Evolutionary conservation across 53 echinoderm and acorn worm species (phyloP).

Genomic region (Apostichopus leukothele): DNA sequence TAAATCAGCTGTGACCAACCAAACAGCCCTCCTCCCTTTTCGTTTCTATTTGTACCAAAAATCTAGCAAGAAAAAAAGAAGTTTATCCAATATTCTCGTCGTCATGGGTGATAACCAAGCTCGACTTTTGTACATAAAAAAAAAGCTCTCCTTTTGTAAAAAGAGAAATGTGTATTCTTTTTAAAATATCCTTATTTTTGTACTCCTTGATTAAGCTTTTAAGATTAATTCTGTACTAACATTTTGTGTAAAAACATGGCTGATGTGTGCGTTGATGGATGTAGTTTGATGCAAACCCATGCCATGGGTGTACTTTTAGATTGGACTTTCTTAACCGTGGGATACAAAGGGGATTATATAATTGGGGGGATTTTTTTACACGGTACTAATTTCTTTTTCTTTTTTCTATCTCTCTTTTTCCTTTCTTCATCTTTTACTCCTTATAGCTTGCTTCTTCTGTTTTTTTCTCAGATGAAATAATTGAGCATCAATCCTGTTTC

Average conservation of each 20-base stretch:
- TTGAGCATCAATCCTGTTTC: too few species aligned
- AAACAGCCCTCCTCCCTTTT: not conserved
- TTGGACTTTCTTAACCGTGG: too few species aligned
- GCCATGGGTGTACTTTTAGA: not conserved
- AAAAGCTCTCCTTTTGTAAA: slow-evolving; percentile 16
- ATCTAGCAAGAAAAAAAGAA: not conserved
- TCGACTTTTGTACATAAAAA: slow-evolving; percentile 11
- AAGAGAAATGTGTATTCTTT: slow-evolving; percentile 8
- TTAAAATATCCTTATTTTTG: slow-evolving; percentile 38
- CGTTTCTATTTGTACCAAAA: not conserved
- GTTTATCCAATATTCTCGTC: not conserved
- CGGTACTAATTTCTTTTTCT: too few species aligned
- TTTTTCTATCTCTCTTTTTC: too few species aligned
- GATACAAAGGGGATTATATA: too few species aligned
- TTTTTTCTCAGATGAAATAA: too few species aligned
- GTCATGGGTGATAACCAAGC: not conserved
- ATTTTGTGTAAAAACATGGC: not conserved
- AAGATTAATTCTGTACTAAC: not conserved
- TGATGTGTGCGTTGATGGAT: not conserved
- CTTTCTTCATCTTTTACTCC: too few species aligned
- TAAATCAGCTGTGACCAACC: too few species aligned
- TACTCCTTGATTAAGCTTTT: slow-evolving; percentile 16
- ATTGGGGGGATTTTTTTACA: too few species aligned
- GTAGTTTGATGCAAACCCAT: not conserved
- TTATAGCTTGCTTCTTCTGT: too few species aligned